Conservation (phyloP, 2,113 vertebrate genomes). For the Numenius arquata region DNA sequence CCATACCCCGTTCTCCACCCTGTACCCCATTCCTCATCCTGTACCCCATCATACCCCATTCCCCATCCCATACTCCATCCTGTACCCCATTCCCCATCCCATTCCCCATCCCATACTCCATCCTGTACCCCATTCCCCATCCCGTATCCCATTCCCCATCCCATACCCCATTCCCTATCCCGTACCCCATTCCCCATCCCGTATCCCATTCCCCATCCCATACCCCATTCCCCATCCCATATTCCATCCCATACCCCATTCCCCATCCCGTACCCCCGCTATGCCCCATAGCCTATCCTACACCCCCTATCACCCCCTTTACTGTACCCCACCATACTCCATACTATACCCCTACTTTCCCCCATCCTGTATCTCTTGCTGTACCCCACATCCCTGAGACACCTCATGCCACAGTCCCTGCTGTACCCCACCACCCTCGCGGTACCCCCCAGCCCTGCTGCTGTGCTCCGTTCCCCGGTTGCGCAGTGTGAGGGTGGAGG, state of each 20-base stretch:
- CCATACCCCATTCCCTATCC: too few species aligned
- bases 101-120: not conserved
- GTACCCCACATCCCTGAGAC: not conserved
- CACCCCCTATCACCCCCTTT: not conserved
- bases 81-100: not conserved
- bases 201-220: too few species aligned
- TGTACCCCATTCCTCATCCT: too few species aligned
- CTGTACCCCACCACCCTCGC: accelerated
- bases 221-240: not conserved
- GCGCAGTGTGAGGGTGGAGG: accelerated
- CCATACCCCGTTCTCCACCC: too few species aligned
- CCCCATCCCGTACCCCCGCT: too few species aligned
- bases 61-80: not conserved
- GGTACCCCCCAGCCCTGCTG: accelerated
- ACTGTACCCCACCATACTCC: accelerated
- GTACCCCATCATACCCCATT: not conserved
- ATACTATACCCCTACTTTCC: accelerated
- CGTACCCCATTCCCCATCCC: too few species aligned
- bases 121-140: too few species aligned
- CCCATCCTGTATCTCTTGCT: accelerated
- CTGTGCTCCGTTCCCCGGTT: not conserved
- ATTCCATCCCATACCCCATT: not conserved
- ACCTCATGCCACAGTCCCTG: accelerated
- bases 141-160: too few species aligned
- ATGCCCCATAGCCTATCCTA: not conserved